Evolutionary conservation across 2,113 vertebrate species (phyloP).

Genomic region (Pseudopipra pipra): DNA sequence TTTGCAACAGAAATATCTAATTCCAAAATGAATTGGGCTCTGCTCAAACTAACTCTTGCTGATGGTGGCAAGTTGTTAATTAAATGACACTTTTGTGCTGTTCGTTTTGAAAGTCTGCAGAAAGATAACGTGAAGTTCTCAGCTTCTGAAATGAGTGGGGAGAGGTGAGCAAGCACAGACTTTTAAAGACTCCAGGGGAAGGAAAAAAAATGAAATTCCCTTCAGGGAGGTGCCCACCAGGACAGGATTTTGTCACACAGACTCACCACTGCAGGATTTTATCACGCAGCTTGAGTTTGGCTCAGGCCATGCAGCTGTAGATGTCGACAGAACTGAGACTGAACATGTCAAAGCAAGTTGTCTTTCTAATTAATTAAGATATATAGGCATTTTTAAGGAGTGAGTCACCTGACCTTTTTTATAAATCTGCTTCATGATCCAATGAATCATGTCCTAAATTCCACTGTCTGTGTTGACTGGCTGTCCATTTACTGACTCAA

Average conservation of each 20-base stretch:
- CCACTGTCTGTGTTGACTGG: not conserved
- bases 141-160: not conserved
- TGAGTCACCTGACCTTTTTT: conserved; percentile 31
- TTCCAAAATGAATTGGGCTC: conserved; percentile 41
- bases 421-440: not conserved
- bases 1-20: conserved; percentile 44
- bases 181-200: not conserved
- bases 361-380: conserved; percentile 3
- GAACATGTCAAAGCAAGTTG: not conserved
- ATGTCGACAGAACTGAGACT: not conserved
- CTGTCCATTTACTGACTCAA: conserved; percentile 34
- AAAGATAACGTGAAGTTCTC: conserved; percentile 18
- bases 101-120: not conserved
- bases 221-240: not conserved
- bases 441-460: conserved; percentile 29
- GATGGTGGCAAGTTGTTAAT: conserved; percentile 63
- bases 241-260: not conserved
- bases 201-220: not conserved
- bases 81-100: conserved; percentile 20
- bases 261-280: not conserved
- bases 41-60: conserved; percentile 57
- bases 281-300: not conserved
- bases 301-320: not conserved
- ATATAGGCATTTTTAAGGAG: not conserved
- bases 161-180: not conserved